A percentile compares a stretch with the other conserved stretches of the same genome.
phyloP scores from a whole-genome alignment of 2,888 invertebrate species.

The Caenorhabditis sp. region DNA sequence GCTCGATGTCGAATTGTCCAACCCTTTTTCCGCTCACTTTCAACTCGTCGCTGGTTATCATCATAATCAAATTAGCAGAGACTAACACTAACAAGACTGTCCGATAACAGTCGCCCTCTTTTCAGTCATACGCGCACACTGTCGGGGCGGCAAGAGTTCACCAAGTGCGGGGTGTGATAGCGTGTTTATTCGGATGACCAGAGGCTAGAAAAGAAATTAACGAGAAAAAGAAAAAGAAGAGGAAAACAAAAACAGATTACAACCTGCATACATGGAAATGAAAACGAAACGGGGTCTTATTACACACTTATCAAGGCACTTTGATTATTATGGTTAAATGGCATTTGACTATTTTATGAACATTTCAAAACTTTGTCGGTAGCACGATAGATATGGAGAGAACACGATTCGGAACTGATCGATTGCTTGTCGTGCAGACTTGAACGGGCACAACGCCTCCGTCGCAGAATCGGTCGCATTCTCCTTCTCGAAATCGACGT shows the following conservation, averaged over 20 bases:
- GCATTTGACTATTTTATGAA: conserved; percentile 27
- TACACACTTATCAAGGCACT: conserved; percentile 44
- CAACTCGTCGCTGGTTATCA: conserved; percentile 15
- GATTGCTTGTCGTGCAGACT: conserved; percentile 30
- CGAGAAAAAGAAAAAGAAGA: not conserved
- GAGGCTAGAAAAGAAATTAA: not conserved
- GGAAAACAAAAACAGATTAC: conserved; percentile 9
- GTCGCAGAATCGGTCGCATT: conserved; percentile 13
- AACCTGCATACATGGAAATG: conserved; percentile 24
- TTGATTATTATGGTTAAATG: not conserved
- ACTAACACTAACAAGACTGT: conserved; percentile 43
- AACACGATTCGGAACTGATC: conserved; percentile 33
- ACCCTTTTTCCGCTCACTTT: conserved; percentile 22
- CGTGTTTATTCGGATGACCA: not conserved
- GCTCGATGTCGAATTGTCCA: conserved; percentile 26
- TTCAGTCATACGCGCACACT: conserved; percentile 4
- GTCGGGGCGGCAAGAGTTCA: conserved; percentile 7
- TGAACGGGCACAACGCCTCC: conserved; percentile 20
- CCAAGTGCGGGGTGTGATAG: conserved; percentile 13
- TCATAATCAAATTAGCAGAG: conserved; percentile 49
- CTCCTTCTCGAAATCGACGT: conserved; percentile 38
- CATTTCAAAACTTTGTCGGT: conserved; percentile 38
- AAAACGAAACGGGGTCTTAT: conserved; percentile 24
- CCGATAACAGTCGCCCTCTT: conserved; percentile 36
- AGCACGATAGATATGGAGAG: conserved; percentile 27